These are phyloP conservation scores for Dendronephthya gigantea DNA, from an alignment of 64 coral and sea anemone genomes.

Conservation along the genomic window DNA sequence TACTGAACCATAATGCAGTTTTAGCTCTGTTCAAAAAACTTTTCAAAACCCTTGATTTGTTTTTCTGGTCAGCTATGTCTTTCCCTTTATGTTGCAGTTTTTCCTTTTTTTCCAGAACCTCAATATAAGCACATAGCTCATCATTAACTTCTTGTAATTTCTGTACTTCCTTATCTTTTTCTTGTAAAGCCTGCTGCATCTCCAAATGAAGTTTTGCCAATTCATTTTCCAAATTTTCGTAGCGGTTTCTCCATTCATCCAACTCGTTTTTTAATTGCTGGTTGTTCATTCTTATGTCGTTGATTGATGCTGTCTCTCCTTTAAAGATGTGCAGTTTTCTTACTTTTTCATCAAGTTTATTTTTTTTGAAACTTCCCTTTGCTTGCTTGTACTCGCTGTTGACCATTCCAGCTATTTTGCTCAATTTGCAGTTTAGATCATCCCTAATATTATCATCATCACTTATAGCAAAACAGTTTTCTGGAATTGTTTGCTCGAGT, in stretches of 20 bases:
- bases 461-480: neutral
- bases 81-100: neutral
- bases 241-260: neutral
- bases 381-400: neutral
- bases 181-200: neutral
- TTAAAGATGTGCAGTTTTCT: neutral
- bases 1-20: neutral
- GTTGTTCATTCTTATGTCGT: neutral
- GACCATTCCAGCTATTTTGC: neutral
- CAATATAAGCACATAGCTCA: neutral
- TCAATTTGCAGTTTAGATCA: neutral
- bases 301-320: conserved; percentile 8
- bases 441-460: neutral
- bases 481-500: neutral
- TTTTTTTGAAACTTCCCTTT: neutral
- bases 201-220: neutral
- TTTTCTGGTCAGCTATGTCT: neutral
- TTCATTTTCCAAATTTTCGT: neutral
- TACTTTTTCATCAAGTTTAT: neutral
- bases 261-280: neutral
- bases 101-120: neutral
- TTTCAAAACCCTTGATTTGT: neutral
- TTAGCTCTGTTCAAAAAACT: neutral
- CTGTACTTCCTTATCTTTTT: neutral
- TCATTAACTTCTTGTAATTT: neutral